Evolutionary conservation across 2,797 vertebrate species (phyloP).

Genomic region (Schizopygopsis pylzovi): DNA sequence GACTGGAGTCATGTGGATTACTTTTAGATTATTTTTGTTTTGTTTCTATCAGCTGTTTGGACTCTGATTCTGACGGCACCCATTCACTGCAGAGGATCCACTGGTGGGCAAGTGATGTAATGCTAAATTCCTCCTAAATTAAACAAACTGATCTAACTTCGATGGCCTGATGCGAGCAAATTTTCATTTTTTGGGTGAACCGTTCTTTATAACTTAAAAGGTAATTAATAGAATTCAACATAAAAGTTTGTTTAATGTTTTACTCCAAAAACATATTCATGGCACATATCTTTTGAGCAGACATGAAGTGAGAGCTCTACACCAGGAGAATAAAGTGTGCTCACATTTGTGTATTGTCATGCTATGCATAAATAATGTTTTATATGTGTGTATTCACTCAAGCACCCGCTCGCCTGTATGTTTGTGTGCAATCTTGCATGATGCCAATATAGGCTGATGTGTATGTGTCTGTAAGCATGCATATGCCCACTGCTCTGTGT

Average conservation of each 20-base stretch:
- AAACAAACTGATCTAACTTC: background rate
- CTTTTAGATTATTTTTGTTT: background rate
- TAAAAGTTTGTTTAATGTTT: background rate
- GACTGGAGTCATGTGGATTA: background rate
- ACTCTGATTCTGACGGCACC: background rate
- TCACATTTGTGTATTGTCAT: background rate
- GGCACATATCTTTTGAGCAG: background rate
- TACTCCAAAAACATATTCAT: background rate
- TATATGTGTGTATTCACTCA: background rate
- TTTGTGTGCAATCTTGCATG: conserved; percentile 16
- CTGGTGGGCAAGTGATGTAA: background rate
- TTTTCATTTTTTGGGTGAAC: background rate
- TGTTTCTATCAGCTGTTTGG: background rate
- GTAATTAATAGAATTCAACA: background rate
- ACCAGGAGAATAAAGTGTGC: background rate
- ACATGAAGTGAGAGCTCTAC: background rate
- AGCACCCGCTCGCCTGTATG: background rate
- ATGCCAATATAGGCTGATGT: conserved; percentile 28
- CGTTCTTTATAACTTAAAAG: background rate
- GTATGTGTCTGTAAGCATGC: conserved; percentile 8
- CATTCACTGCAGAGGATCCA: background rate
- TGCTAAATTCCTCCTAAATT: background rate
- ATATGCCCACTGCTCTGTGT: background rate
- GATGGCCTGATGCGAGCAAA: background rate
- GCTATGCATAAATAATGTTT: background rate